A percentile compares a stretch with the other conserved stretches of the same genome.
These are phyloP conservation scores for Oceanodroma leucorhoa DNA, from an alignment of 2,797 vertebrate species.

Conservation along the genomic window DNA sequence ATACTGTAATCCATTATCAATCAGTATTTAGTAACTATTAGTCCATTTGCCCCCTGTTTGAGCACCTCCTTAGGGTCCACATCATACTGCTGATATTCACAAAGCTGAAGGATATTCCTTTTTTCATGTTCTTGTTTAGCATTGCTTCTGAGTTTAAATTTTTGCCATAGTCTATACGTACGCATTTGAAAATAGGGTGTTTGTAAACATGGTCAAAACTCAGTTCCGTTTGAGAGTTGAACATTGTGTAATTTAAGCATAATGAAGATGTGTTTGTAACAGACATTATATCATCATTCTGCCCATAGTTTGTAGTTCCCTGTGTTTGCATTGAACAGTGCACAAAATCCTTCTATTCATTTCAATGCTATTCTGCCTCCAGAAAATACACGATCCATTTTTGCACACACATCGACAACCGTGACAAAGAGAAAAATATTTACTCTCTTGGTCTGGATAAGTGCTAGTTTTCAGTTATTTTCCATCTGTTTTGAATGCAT, in stretches of 20 bases:
- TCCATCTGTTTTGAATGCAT: background rate
- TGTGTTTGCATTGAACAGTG: background rate
- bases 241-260: background rate
- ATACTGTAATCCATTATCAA: background rate
- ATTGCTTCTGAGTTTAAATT: background rate
- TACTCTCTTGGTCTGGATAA: background rate
- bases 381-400: background rate
- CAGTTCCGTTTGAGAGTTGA: background rate
- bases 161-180: background rate
- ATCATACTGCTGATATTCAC: background rate
- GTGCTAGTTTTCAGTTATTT: background rate
- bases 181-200: background rate
- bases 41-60: background rate
- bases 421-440: background rate
- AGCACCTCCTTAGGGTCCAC: background rate
- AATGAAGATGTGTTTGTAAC: background rate
- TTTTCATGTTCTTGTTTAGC: background rate
- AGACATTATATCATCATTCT: background rate
- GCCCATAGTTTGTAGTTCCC: background rate
- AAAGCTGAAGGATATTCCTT: background rate
- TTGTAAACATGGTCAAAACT: background rate
- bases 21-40: background rate
- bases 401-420: background rate
- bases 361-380: background rate
- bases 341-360: background rate